phyloP scores from a whole-genome alignment of 2,113 vertebrate species.

The Antechinus stuartii region DNA sequence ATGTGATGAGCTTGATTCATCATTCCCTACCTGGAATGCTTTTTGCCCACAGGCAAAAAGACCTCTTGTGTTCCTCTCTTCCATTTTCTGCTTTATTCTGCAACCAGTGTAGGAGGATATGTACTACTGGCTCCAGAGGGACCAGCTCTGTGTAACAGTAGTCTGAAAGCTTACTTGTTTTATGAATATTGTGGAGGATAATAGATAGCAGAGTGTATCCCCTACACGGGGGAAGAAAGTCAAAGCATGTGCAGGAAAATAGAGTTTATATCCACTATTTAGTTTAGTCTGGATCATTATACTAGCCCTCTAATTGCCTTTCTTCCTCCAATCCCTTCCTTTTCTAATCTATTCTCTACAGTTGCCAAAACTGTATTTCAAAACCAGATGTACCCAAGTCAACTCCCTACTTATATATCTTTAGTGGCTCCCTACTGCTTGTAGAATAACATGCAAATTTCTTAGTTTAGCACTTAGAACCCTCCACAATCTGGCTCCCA shows the following conservation, averaged over 20 bases:
- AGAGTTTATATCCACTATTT: neutral
- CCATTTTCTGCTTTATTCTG: neutral
- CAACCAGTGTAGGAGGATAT: conserved; percentile 12
- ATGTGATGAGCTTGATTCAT: neutral
- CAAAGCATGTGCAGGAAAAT: neutral
- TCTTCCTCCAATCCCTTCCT: neutral
- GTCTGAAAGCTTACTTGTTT: neutral
- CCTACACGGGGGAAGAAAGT: neutral
- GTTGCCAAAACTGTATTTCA: neutral
- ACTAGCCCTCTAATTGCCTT: neutral
- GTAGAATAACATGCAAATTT: neutral
- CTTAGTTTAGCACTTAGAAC: neutral
- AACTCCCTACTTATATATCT: neutral
- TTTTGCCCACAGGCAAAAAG: conserved; percentile 39
- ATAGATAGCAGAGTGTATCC: neutral
- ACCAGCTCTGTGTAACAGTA: neutral
- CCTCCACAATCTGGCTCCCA: neutral
- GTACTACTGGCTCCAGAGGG: conserved; percentile 15
- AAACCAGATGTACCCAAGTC: neutral
- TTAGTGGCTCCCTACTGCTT: neutral
- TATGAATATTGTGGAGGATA: neutral
- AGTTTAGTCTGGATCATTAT: neutral
- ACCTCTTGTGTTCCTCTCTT: neutral
- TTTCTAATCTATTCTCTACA: neutral
- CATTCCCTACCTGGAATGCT: neutral